These are phyloP conservation scores for Xyrauchen texanus DNA, from an alignment of 2,113 vertebrate species.

Conservation along the genomic window DNA sequence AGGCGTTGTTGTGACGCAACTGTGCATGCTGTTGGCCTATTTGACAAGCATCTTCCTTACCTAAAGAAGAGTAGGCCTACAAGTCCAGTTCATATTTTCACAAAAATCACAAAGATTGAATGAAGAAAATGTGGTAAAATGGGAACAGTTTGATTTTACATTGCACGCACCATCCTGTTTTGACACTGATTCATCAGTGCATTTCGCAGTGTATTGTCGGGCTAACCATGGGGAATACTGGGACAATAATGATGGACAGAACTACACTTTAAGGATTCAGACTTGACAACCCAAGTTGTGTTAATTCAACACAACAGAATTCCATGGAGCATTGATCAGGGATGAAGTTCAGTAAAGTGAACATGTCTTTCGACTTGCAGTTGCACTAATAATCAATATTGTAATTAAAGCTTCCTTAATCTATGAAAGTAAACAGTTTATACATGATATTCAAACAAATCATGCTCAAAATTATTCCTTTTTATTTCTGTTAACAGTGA, in stretches of 20 bases:
- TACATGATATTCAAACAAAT: too few species aligned
- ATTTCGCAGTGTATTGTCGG: conserved; percentile 75
- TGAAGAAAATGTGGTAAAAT: not conserved
- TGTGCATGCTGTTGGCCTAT: not conserved
- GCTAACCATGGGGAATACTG: conserved; percentile 72
- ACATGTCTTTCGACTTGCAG: not conserved
- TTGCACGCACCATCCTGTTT: conserved; percentile 67
- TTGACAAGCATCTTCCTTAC: conserved; percentile 16
- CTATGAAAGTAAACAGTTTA: too few species aligned
- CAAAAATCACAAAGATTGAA: too few species aligned
- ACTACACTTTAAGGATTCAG: conserved; percentile 67
- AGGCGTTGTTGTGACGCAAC: conserved; percentile 46
- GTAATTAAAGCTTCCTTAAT: too few species aligned
- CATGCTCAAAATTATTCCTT: too few species aligned
- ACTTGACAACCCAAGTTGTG: not conserved
- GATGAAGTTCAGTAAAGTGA: not conserved
- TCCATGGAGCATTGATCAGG: not conserved
- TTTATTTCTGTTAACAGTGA: too few species aligned
- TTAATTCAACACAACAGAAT: not conserved
- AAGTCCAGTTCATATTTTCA: conserved; percentile 6
- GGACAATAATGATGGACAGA: conserved; percentile 77
- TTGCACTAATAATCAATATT: too few species aligned
- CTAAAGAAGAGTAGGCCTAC: not conserved
- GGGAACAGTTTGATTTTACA: conserved; percentile 68
- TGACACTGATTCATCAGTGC: conserved; percentile 59